Conservation (phyloP, 1,140 invertebrate species). For the Idris sp. region DNA sequence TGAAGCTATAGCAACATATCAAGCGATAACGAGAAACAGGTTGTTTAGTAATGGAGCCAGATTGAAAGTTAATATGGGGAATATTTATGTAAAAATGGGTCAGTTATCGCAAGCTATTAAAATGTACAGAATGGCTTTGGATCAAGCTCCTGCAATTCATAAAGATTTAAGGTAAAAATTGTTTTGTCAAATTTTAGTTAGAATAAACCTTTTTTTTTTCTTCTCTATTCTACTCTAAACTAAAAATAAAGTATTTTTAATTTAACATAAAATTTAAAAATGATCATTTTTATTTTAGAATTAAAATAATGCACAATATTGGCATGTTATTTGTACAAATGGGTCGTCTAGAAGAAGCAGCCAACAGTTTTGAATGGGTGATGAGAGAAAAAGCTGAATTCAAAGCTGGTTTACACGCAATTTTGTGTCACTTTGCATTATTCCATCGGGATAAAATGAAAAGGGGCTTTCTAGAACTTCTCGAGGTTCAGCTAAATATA, state of each 20-base stretch:
- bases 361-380: constrained; percentile 97
- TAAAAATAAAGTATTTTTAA: no score
- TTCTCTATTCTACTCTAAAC: no score
- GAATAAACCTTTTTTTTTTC: no score
- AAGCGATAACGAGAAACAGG: constrained; percentile 90
- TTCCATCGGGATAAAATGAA: constrained; percentile 97
- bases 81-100: constrained; percentile 97
- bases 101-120: constrained; percentile 97
- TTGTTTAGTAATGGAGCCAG: constrained; percentile 93
- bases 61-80: constrained; percentile 98
- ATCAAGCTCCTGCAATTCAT: constrained; percentile 94
- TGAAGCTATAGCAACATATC: constrained; percentile 97
- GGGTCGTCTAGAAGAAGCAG: constrained; percentile 96
- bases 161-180: constrained; percentile 89
- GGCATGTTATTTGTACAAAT: constrained; percentile 96
- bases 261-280: no score
- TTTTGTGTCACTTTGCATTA: constrained; percentile 95
- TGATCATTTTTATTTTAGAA: constrained; percentile 78
- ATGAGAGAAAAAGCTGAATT: constrained; percentile 97
- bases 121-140: constrained; percentile 97
- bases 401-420: constrained; percentile 91
- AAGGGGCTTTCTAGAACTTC: constrained; percentile 91
- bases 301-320: constrained; percentile 99
- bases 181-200: no score
- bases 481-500: constrained; percentile 91